Conservation (phyloP, 2,113 vertebrate species). For the Mesitornis unicolor region DNA sequence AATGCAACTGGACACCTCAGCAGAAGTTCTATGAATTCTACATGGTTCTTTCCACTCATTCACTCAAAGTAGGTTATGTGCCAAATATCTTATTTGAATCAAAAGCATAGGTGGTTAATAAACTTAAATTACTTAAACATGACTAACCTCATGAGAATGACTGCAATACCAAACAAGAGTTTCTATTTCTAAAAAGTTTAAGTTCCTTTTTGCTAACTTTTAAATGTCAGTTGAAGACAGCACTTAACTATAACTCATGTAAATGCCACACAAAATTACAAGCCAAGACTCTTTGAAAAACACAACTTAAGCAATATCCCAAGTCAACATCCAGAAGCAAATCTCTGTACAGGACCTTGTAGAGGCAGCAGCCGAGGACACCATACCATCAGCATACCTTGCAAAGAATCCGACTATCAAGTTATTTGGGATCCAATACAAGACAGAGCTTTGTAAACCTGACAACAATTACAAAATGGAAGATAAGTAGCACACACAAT, state of each 20-base stretch:
- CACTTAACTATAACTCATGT: not conserved
- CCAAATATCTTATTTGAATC: not conserved
- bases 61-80: not conserved
- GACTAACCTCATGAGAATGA: not conserved
- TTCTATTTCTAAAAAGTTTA: not conserved
- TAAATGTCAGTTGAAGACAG: not conserved
- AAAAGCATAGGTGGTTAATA: not conserved
- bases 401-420: not conserved
- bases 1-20: not conserved
- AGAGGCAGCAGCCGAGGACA: not conserved
- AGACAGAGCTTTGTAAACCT: not conserved
- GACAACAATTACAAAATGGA: not conserved
- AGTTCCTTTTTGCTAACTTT: not conserved
- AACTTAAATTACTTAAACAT: not conserved
- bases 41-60: not conserved
- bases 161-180: not conserved
- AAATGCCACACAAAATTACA: not conserved
- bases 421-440: not conserved
- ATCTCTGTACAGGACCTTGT: not conserved
- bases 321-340: not conserved
- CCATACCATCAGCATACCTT: not conserved
- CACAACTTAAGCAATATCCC: not conserved
- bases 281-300: not conserved
- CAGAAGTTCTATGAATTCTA: not conserved
- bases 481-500: not conserved